phyloP scores from a whole-genome alignment of 2,888 invertebrate genomes.

The Macroteleia sp. region DNA sequence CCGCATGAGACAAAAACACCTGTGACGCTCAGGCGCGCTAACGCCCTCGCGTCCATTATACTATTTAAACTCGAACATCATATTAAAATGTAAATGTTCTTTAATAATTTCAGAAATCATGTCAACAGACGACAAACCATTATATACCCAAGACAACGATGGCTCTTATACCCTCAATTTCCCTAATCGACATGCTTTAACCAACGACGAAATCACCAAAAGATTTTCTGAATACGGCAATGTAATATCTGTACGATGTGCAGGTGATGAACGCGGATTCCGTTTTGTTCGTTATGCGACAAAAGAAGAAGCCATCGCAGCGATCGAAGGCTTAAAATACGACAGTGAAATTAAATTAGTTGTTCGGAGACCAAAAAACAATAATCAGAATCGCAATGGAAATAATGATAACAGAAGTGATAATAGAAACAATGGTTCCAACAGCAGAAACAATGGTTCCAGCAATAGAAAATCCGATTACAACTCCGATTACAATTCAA shows the following conservation, averaged over 20 bases:
- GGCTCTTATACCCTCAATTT: conserved; percentile 62
- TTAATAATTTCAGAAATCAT: too few relatives aligned
- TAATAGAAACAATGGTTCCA: neutral
- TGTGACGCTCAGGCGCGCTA: too few relatives aligned
- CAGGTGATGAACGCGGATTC: conserved; percentile 67
- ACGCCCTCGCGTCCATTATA: too few relatives aligned
- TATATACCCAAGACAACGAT: too few relatives aligned
- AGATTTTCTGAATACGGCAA: conserved; percentile 71
- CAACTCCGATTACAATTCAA: too few relatives aligned
- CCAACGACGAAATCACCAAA: conserved; percentile 54
- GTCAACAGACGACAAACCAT: too few relatives aligned
- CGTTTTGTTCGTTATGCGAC: conserved; percentile 69
- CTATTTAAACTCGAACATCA: too few relatives aligned
- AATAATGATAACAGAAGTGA: neutral
- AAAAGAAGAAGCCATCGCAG: conserved; percentile 56
- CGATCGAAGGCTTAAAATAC: conserved; percentile 40
- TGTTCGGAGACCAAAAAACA: conserved; percentile 11
- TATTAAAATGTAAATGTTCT: too few relatives aligned
- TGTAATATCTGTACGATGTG: conserved; percentile 53
- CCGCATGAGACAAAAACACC: too few relatives aligned
- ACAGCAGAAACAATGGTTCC: neutral
- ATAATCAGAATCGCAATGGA: neutral
- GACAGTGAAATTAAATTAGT: conserved; percentile 14
- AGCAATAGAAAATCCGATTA: too few relatives aligned
- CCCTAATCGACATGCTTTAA: conserved; percentile 61